These are phyloP conservation scores for Mnemiopsis leidyi DNA, from an alignment of 37 sponge, comb jelly and placozoan species.

Conservation along the genomic window DNA sequence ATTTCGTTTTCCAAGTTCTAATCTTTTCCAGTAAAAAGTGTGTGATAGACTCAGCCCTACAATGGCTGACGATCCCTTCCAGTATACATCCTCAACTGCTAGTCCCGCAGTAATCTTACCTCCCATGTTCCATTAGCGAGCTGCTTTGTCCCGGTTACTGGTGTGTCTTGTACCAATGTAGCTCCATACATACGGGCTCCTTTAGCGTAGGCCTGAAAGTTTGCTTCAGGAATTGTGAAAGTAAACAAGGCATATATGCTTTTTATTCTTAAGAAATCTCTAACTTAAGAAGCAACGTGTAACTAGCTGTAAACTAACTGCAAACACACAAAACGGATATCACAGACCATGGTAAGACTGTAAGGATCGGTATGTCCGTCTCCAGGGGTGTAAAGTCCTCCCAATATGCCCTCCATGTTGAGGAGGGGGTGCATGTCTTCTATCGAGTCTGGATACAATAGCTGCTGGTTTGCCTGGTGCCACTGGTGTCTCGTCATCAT, in stretches of 20 bases:
- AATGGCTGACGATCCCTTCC: too few species aligned
- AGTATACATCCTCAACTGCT: too few species aligned
- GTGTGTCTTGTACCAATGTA: background rate
- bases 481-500: slow-evolving; percentile 65
- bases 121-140: slow-evolving; percentile 33
- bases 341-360: slow-evolving; percentile 61
- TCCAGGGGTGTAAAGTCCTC: slow-evolving; percentile 63
- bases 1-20: too few species aligned
- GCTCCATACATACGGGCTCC: slow-evolving; percentile 64
- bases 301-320: too few species aligned
- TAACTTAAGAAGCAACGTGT: too few species aligned
- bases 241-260: too few species aligned
- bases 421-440: slow-evolving; percentile 64
- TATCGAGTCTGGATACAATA: slow-evolving; percentile 55
- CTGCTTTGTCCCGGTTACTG: slow-evolving; percentile 31
- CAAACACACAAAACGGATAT: too few species aligned
- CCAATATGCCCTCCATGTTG: slow-evolving; percentile 66
- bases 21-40: too few species aligned
- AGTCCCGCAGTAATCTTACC: background rate
- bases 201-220: slow-evolving; percentile 28
- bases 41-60: too few species aligned
- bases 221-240: too few species aligned
- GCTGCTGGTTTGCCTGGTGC: slow-evolving; percentile 33
- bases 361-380: slow-evolving; percentile 69
- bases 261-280: too few species aligned